Evolutionary conservation across 2,888 invertebrate genomes (phyloP).

Genomic region (Agrotis puta): DNA sequence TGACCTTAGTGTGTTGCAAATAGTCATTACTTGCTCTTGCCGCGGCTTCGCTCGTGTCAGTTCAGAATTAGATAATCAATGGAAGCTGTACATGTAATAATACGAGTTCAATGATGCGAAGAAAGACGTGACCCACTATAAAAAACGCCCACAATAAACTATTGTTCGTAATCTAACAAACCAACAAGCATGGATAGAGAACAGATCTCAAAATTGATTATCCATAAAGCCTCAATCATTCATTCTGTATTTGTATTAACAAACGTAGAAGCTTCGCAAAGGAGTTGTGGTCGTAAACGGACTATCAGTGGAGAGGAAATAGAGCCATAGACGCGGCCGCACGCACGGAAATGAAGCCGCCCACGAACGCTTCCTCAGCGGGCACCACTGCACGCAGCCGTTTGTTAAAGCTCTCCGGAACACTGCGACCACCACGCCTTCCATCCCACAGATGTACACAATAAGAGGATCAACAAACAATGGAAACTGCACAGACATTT

Average conservation of each 20-base stretch:
- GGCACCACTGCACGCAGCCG: slow-evolving; percentile 66
- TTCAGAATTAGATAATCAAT: too few relatives aligned
- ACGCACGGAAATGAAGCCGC: slow-evolving; percentile 82
- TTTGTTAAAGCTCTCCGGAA: slow-evolving; percentile 59
- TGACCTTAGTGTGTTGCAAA: neutral
- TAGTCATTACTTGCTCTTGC: too few relatives aligned
- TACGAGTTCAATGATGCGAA: too few relatives aligned
- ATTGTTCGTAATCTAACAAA: too few relatives aligned
- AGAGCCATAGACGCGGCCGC: slow-evolving; percentile 73
- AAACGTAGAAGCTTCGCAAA: slow-evolving; percentile 31
- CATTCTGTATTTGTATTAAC: neutral
- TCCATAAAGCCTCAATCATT: neutral
- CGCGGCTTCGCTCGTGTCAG: too few relatives aligned
- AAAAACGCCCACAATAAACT: too few relatives aligned
- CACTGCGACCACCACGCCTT: slow-evolving; percentile 32
- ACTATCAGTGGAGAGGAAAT: slow-evolving; percentile 78
- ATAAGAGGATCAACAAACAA: slow-evolving; percentile 14
- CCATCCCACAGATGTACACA: slow-evolving; percentile 22
- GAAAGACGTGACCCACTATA: too few relatives aligned
- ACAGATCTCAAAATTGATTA: neutral
- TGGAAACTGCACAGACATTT: slow-evolving; percentile 3
- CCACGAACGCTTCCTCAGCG: slow-evolving; percentile 72
- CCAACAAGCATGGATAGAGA: neutral
- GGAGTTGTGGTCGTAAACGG: slow-evolving; percentile 72
- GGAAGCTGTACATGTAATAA: too few relatives aligned